Percentiles rank a stretch among this genome's conserved stretches.
Conservation (phyloP, 1,140 invertebrate genomes). For the Asbolus verrucosus region DNA sequence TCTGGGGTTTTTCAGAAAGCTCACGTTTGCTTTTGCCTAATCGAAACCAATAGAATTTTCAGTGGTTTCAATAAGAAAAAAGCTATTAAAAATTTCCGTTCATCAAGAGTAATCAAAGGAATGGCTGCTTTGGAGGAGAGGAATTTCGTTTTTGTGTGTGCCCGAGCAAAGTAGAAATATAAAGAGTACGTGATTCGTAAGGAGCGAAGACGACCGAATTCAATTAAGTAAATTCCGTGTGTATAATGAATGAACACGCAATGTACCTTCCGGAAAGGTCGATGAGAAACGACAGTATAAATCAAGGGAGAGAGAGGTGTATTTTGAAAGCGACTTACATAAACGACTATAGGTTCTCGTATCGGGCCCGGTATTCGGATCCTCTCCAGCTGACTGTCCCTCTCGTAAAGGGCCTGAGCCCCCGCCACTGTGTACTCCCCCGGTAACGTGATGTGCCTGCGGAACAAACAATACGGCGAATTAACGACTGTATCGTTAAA, state of each 20-base stretch:
- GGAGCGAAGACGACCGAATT: constrained; percentile 19
- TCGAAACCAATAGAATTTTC: too few species aligned
- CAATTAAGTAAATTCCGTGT: constrained; percentile 23
- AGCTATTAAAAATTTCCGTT: background rate
- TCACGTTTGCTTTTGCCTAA: too few species aligned
- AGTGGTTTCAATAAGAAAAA: too few species aligned
- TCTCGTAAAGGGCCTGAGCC: constrained; percentile 82
- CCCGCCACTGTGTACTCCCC: constrained; percentile 89
- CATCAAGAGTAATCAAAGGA: background rate
- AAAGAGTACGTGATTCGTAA: constrained; percentile 16
- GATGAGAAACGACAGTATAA: constrained; percentile 43
- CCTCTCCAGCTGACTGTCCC: constrained; percentile 84
- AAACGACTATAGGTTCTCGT: constrained; percentile 84
- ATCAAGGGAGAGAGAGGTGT: constrained; percentile 34
- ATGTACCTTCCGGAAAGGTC: constrained; percentile 26
- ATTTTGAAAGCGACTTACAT: constrained; percentile 72
- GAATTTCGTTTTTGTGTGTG: constrained; percentile 1
- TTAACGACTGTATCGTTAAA: constrained; percentile 41
- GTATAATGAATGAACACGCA: constrained; percentile 38
- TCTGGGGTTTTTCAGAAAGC: too few species aligned
- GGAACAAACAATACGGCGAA: constrained; percentile 51
- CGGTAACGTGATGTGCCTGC: constrained; percentile 79
- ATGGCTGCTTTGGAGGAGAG: background rate
- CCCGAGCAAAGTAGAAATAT: constrained; percentile 10
- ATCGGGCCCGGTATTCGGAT: constrained; percentile 85